phyloP scores from a whole-genome alignment of 2,888 invertebrate species.

The Cosmia trapezina region DNA sequence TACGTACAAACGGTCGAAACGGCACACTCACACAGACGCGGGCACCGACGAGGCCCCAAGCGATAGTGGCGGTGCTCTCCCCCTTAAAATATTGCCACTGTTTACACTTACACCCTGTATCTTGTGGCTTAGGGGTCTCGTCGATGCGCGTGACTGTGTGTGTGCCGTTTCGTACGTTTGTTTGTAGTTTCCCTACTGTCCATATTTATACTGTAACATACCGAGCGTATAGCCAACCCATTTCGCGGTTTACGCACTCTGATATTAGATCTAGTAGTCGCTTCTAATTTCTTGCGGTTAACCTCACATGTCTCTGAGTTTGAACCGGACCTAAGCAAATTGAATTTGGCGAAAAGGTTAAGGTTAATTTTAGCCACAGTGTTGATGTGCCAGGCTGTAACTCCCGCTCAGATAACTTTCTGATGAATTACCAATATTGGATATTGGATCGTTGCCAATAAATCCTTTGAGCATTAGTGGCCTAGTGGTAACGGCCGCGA shows the following conservation, averaged over 20 bases:
- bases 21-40: no score
- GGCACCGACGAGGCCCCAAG: no score
- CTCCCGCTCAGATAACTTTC: neutral
- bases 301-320: constrained; percentile 12
- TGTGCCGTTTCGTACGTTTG: no score
- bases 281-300: constrained; percentile 11
- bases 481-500: no score
- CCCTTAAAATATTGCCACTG: no score
- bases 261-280: constrained; percentile 22
- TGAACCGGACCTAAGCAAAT: neutral
- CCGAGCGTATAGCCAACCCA: constrained; percentile 14
- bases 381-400: neutral
- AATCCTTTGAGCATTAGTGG: constrained; percentile 3
- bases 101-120: no score
- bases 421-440: neutral
- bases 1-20: no score
- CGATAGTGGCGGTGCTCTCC: no score
- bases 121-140: no score
- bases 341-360: constrained; percentile 10
- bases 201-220: no score
- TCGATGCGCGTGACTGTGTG: no score
- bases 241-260: constrained; percentile 27
- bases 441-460: neutral
- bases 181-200: no score
- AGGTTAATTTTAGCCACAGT: neutral